A percentile compares a stretch with the other conserved stretches of the same genome.
Conservation (phyloP, 2,888 invertebrate genomes). For the Microplitis deprimator region DNA sequence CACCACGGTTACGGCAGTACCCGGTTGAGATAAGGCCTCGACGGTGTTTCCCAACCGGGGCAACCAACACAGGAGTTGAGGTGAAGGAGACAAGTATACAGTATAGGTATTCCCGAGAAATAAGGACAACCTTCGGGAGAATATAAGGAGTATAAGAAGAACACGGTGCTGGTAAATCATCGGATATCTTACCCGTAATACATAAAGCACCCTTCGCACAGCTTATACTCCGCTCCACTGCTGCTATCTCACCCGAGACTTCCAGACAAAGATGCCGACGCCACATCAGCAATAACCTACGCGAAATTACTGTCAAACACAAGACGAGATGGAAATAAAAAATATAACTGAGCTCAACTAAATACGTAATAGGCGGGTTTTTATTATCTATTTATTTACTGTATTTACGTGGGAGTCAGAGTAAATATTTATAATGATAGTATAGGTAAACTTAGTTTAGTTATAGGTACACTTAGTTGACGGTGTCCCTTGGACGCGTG, state of each 20-base stretch:
- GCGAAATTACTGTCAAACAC: constrained; percentile 24
- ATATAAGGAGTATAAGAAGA: constrained; percentile 53
- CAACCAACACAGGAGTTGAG: constrained; percentile 21
- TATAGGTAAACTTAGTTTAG: constrained; percentile 6
- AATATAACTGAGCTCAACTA: neutral
- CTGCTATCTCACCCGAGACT: constrained; percentile 42
- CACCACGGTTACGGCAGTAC: constrained; percentile 65
- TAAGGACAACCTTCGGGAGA: constrained; percentile 39
- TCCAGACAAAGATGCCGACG: constrained; percentile 28
- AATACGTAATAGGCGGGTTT: neutral
- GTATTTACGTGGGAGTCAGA: neutral
- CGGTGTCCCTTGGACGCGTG: neutral
- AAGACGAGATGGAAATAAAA: constrained; percentile 5
- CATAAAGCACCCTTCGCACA: constrained; percentile 70
- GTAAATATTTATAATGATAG: constrained; percentile 12
- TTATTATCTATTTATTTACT: neutral
- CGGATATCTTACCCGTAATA: constrained; percentile 71
- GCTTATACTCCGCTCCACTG: constrained; percentile 62
- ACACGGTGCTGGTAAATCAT: constrained; percentile 69
- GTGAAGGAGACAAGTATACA: neutral
- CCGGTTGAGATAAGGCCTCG: constrained; percentile 60
- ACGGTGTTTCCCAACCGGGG: constrained; percentile 16
- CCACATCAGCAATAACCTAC: constrained; percentile 24
- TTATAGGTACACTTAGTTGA: constrained; percentile 1
- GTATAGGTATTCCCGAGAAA: constrained; percentile 36